Evolutionary conservation across 1,140 invertebrate genomes (phyloP).

Genomic region (Nasonia vitripennis): DNA sequence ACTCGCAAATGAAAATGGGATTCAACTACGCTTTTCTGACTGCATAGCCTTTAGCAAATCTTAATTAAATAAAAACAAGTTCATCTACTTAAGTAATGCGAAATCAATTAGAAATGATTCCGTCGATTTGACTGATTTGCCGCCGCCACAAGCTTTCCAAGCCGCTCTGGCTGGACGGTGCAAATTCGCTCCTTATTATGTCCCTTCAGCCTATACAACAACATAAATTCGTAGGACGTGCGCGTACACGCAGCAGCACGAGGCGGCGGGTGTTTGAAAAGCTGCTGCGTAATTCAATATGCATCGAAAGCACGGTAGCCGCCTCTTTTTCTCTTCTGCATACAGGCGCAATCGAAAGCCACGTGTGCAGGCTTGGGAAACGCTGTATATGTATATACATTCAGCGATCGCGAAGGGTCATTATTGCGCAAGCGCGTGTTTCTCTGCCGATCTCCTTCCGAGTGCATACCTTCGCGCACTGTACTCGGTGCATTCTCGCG

Average conservation of each 20-base stretch:
- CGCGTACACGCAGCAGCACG: background rate
- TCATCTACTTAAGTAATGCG: too few species aligned
- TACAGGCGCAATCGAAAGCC: background rate
- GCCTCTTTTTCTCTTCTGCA: background rate
- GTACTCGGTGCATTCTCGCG: too few species aligned
- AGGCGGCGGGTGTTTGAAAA: conserved; percentile 41
- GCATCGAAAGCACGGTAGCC: conserved; percentile 2
- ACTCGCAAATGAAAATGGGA: background rate
- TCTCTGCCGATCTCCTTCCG: background rate
- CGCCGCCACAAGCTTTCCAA: background rate
- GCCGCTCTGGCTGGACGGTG: too few species aligned
- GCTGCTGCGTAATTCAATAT: conserved; percentile 51
- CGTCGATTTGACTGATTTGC: too few species aligned
- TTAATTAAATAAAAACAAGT: background rate
- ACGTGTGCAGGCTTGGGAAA: background rate
- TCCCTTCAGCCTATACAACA: conserved; percentile 27
- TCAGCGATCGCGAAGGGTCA: too few species aligned
- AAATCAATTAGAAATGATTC: too few species aligned
- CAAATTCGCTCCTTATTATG: conserved; percentile 34
- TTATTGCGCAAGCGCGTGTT: background rate
- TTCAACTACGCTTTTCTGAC: background rate
- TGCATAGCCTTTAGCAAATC: background rate
- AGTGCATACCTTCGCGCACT: too few species aligned
- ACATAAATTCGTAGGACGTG: conserved; percentile 47
- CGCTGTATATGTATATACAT: background rate